These are phyloP conservation scores for Condylura cristata DNA, from an alignment of 2,113 vertebrate species.

Conservation along the genomic window DNA sequence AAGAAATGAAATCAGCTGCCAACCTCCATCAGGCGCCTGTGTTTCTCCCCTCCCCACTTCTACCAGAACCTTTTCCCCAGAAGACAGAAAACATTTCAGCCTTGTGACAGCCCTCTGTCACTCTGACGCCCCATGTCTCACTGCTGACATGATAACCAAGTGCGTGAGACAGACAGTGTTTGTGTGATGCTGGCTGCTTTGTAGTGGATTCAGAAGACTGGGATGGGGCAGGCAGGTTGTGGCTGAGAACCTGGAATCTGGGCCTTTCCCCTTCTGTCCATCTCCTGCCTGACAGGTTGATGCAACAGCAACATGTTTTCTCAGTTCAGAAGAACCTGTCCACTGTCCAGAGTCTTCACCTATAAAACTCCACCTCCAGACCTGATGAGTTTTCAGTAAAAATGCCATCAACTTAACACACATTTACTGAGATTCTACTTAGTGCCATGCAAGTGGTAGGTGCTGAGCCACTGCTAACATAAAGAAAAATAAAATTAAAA, in stretches of 20 bases:
- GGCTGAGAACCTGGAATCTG: conserved; percentile 44
- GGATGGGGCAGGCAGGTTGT: conserved; percentile 42
- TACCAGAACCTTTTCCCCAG: conserved; percentile 60
- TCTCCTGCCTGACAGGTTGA: background rate
- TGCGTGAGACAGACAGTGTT: conserved; percentile 68
- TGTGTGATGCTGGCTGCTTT: conserved; percentile 61
- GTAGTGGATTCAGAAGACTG: conserved; percentile 76
- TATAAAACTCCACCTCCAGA: background rate
- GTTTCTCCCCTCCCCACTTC: background rate
- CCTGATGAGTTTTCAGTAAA: background rate
- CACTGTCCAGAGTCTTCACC: background rate
- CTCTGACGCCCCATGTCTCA: conserved; percentile 71
- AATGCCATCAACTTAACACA: background rate
- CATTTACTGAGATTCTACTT: background rate
- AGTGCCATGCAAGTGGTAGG: background rate
- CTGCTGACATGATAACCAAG: conserved; percentile 75
- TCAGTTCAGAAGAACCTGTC: background rate
- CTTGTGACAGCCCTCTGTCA: conserved; percentile 80
- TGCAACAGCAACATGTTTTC: background rate
- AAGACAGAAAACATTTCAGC: conserved; percentile 79
- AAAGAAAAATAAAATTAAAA: background rate
- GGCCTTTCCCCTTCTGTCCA: conserved; percentile 7
- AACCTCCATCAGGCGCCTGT: background rate
- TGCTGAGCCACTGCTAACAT: background rate
- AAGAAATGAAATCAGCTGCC: conserved; percentile 61